Percentiles rank a stretch among this genome's conserved stretches.
Evolutionary conservation across 2,113 vertebrate species (phyloP).

Genomic region (Procavia capensis): DNA sequence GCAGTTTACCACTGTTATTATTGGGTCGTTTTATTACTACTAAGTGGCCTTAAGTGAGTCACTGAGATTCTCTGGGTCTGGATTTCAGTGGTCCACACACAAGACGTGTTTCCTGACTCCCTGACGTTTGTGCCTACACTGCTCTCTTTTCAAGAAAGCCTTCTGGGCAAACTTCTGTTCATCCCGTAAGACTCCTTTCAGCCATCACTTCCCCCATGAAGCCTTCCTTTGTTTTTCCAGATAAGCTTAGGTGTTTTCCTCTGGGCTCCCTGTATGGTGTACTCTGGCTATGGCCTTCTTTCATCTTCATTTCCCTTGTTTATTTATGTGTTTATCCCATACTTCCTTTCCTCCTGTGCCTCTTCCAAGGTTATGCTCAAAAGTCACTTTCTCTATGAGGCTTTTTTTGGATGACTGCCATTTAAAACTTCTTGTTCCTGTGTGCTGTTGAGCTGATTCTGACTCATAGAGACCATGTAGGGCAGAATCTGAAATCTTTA

Average conservation of each 20-base stretch:
- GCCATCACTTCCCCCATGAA: too few species aligned
- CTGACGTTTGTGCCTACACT: background rate
- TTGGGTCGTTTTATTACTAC: background rate
- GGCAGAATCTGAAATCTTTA: too few species aligned
- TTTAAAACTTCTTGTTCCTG: background rate
- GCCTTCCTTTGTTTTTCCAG: background rate
- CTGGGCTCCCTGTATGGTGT: background rate
- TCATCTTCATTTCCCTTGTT: background rate
- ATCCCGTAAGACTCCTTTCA: background rate
- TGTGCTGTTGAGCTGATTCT: too few species aligned
- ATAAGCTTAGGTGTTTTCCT: background rate
- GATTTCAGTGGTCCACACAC: background rate
- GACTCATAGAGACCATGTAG: too few species aligned
- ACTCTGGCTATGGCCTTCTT: background rate
- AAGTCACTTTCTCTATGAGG: conserved; percentile 19
- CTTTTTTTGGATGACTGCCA: background rate
- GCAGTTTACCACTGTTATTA: background rate
- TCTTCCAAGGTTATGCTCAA: background rate
- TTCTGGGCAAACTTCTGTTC: background rate
- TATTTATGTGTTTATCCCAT: background rate
- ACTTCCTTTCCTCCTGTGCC: background rate
- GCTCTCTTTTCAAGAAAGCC: conserved; percentile 20
- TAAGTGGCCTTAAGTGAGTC: too few species aligned
- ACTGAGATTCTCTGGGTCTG: background rate
- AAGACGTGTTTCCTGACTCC: background rate